Evolutionary conservation across 1,140 invertebrate species (phyloP).

Genomic region (Cepaea nemoralis): DNA sequence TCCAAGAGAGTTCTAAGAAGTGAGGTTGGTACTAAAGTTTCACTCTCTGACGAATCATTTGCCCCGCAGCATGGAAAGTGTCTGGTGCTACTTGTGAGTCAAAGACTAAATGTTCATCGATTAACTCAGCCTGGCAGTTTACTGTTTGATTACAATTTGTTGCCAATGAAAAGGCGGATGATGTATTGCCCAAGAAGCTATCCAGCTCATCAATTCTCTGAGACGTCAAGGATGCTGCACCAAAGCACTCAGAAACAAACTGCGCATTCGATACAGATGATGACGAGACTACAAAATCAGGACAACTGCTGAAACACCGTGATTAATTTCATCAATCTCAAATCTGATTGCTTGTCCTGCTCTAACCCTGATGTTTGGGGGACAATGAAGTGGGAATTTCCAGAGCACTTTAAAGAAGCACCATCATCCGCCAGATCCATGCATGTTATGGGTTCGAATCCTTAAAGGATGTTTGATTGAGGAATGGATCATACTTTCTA

Average conservation of each 20-base stretch:
- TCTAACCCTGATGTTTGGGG: not conserved
- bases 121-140: not conserved
- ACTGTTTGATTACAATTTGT: not conserved
- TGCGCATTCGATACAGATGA: not conserved
- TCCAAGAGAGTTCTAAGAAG: slow-evolving; percentile 27
- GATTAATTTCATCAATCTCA: not conserved
- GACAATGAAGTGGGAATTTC: not conserved
- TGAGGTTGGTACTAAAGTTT: not conserved
- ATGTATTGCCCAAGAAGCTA: not conserved
- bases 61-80: not conserved
- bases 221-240: too few species aligned
- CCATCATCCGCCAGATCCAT: not conserved
- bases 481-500: slow-evolving; percentile 15
- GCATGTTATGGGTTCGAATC: not conserved
- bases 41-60: not conserved
- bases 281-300: not conserved
- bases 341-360: not conserved
- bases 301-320: not conserved
- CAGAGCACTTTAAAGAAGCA: not conserved
- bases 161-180: not conserved
- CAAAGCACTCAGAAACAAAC: not conserved
- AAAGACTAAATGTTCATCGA: not conserved
- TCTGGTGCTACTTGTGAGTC: not conserved
- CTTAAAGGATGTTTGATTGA: not conserved
- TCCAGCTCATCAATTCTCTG: too few species aligned